Conservation (phyloP, 1,140 invertebrate species). For the Steinernema khuongi region DNA sequence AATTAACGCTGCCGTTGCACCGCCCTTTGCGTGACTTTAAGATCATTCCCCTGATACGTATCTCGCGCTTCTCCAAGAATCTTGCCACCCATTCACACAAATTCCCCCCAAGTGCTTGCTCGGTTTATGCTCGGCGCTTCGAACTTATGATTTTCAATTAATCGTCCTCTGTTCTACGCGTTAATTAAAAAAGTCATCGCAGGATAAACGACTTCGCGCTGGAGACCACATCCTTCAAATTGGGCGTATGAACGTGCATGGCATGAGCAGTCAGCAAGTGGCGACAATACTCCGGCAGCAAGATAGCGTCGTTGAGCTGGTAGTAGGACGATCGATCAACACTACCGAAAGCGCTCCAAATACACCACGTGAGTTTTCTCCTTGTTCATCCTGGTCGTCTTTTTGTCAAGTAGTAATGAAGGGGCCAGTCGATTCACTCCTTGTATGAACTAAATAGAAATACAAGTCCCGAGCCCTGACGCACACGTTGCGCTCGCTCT, state of each 20-base stretch:
- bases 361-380: conserved; percentile 43
- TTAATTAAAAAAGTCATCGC: conserved; percentile 45
- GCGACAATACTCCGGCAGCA: conserved; percentile 81
- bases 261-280: conserved; percentile 83
- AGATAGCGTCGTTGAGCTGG: conserved; percentile 75
- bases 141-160: conserved; percentile 5
- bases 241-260: conserved; percentile 80
- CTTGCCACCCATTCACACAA: no score
- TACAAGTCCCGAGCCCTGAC: no score
- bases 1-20: background rate
- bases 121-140: no score
- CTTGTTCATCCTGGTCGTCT: no score
- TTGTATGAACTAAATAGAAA: no score
- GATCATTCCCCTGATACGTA: no score
- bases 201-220: conserved; percentile 78
- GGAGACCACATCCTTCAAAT: conserved; percentile 91
- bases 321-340: conserved; percentile 70
- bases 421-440: no score
- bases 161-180: background rate
- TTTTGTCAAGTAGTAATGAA: no score
- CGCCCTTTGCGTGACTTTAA: no score
- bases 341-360: conserved; percentile 36
- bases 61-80: no score
- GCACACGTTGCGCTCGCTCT: no score
- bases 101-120: no score